phyloP scores from a whole-genome alignment of 2,797 vertebrate genomes.

The Lates japonicus region DNA sequence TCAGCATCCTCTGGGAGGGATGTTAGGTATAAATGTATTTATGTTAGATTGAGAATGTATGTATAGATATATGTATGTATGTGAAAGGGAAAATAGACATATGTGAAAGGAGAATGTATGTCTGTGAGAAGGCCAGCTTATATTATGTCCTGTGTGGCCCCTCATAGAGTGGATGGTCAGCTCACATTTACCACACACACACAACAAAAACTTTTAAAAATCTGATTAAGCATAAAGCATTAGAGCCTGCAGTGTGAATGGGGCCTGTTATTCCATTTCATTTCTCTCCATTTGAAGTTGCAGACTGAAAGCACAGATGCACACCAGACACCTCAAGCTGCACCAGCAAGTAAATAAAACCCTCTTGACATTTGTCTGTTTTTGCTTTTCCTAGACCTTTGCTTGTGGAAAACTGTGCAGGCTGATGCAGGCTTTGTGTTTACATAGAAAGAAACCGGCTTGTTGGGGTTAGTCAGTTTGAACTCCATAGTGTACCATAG shows the following conservation, averaged over 20 bases:
- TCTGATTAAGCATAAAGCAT: not conserved
- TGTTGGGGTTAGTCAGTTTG: constrained; percentile 14
- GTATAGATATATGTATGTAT: no score
- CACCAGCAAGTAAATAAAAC: constrained; percentile 14
- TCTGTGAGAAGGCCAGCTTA: no score
- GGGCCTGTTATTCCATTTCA: not conserved
- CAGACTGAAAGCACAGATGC: not conserved
- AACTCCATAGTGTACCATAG: constrained; percentile 8
- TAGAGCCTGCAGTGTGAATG: not conserved
- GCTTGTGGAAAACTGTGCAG: constrained; percentile 33
- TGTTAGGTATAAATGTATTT: no score
- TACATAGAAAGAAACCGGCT: not conserved
- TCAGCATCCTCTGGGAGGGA: no score
- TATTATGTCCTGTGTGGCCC: no score
- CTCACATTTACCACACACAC: constrained; percentile 6
- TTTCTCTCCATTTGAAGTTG: not conserved
- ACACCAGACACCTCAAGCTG: constrained; percentile 13
- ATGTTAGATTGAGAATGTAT: no score
- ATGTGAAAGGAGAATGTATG: no score
- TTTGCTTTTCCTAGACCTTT: constrained; percentile 23
- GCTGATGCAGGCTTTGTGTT: constrained; percentile 38
- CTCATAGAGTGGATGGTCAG: no score
- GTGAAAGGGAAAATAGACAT: no score
- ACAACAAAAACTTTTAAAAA: not conserved
- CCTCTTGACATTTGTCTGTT: constrained; percentile 35